Evolutionary conservation across 2,888 invertebrate genomes (phyloP), one percentile per base, ranked within the genome.

Genomic region (Diadegma fenestrale): DNA sequence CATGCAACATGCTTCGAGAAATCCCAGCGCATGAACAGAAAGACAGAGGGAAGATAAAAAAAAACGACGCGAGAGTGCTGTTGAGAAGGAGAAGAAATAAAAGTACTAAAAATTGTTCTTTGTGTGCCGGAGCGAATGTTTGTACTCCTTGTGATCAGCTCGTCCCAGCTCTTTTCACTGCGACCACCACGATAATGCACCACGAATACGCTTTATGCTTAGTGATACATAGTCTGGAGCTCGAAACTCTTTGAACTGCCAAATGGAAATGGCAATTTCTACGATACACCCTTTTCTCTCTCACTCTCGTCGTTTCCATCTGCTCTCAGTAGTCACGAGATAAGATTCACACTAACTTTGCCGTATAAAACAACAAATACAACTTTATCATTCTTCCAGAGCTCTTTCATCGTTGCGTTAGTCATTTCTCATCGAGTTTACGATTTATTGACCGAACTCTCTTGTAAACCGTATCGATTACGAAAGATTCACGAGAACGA

Each of bases 111-210:
- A 45, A n/a, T 63, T 19, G 77, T 73, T 81, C 81, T 81, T 84
- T 79, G 79, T 79, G 84, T 84, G 61, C 77, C 75, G 75, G 75
- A 78, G 77, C 72, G 80, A 82, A 82, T 33, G 76, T 84, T 77
- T 73, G 26, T 77, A 64, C 78, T 85, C 75, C 71, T 45, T 58
- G 82, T 79, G 75, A 85, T 82, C 82, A 78, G 75, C 79, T 54
- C 75, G 82, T 82, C 73, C 48, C 82, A 71, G 64, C 71, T 73
- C 85, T 85, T 58, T 85, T 82, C 79, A 79, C 75, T 75, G 78
- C 22, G 41, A 69, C 78, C 51, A 69, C 78, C 51, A 78, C 75
- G 75, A 82, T 85, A 85, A 85, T 85, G 85, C 75, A 80, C 45
- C 75, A 43, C 61, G n/a, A 51, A 41, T 22, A 51, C 30, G n/a